Base-by-base conservation (phyloP, 1,140 invertebrate species). In the Steinernema feltiae region DNA sequence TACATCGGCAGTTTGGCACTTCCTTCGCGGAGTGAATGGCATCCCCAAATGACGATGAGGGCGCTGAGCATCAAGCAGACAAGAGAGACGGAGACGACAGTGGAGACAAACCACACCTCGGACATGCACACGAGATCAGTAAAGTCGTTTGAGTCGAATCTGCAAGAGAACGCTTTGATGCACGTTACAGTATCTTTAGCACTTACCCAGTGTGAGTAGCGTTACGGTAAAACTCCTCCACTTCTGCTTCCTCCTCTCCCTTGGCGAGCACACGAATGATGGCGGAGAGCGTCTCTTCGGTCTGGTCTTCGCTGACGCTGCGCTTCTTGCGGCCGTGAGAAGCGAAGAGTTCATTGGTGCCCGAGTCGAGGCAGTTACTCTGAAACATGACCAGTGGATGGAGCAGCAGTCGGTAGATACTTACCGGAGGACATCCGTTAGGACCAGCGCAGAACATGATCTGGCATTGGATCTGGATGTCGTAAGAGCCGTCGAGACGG, bases 371-470 rank as follows among this genome's bases (percentile, higher is more conserved):
- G 30, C 84, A 85, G 75, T 86, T 85, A 29, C 78, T 84, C 82
- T 83, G 46, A 74, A 82, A 75, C 31, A 30, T 7, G 48, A 31
- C 24, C 72, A 24, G 21, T n/a, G 30, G 74, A 15, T 21, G 12
- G 18, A 27, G 24, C 7, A 12, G 24, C 2, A 63, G 12, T 48
- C 35, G 18, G 35, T 18, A 7, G 31, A 0, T 18, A 70, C 78
- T 79, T 21, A 85, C 80, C 69, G 86, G 83, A 30, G 84, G 85
- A 72, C 84, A 85, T 41, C 84, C 84, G 63, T 85, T 86, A 2
- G 85, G 85, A 76, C 84, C 84, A 31, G 84, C 84, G 73, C 84
- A 85, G 81, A 85, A 85, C 84, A 85, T 85, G 12, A 85, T 73
- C n/a, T 82, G 81, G 77, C 84, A 85, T 48, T 81, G 74, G 69